Evolutionary conservation across 2,888 invertebrate genomes (phyloP).

Genomic region (Chrysolina haemoptera): DNA sequence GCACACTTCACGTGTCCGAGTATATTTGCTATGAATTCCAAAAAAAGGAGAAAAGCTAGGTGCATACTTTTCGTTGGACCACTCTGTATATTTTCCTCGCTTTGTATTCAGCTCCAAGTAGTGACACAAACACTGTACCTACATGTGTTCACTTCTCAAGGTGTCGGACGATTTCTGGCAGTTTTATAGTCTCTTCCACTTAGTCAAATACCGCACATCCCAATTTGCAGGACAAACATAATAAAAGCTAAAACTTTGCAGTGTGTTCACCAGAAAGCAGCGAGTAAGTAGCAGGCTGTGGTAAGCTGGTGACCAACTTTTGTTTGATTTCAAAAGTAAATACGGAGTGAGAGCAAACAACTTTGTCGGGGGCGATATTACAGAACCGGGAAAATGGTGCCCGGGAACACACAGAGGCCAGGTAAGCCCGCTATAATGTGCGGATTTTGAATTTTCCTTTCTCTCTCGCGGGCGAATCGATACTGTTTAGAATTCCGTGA

Average conservation of each 20-base stretch:
- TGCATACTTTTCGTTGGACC: too few species aligned
- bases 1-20: too few species aligned
- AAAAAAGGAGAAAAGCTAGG: too few species aligned
- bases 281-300: constrained; percentile 40
- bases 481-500: constrained; percentile 54
- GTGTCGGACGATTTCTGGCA: constrained; percentile 26
- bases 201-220: constrained; percentile 51
- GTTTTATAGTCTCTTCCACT: constrained; percentile 48
- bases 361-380: constrained; percentile 46
- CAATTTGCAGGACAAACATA: constrained; percentile 52
- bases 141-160: neutral
- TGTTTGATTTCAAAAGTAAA: constrained; percentile 53
- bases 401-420: constrained; percentile 23
- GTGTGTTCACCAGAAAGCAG: constrained; percentile 28
- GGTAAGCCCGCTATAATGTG: constrained; percentile 40
- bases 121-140: neutral
- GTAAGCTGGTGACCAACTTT: constrained; percentile 49
- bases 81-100: too few species aligned
- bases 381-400: constrained; percentile 31
- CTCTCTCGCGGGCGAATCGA: constrained; percentile 30
- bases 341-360: constrained; percentile 51
- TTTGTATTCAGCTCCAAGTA: neutral
- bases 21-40: too few species aligned
- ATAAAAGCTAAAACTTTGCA: constrained; percentile 49
- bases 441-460: constrained; percentile 37